Evolutionary conservation across 2,888 invertebrate genomes (phyloP).

Genomic region (Alviniconcha strummeri): DNA sequence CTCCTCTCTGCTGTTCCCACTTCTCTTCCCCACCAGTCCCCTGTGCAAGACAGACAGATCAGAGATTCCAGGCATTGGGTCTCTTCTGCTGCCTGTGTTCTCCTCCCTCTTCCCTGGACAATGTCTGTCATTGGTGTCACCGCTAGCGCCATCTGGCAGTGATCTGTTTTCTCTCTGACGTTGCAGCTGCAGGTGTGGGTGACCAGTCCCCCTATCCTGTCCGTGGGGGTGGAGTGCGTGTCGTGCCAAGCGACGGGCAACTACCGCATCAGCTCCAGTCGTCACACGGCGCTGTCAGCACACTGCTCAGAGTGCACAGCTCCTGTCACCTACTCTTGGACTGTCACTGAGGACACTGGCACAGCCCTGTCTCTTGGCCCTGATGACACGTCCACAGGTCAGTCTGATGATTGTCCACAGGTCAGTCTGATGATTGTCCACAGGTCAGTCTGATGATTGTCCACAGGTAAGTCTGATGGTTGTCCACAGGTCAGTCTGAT

Average conservation of each 20-base stretch:
- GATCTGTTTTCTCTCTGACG: no score
- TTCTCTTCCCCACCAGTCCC: no score
- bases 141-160: no score
- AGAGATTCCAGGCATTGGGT: no score
- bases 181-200: constrained; percentile 42
- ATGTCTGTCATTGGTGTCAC: no score
- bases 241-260: constrained; percentile 50
- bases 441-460: neutral
- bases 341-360: constrained; percentile 34
- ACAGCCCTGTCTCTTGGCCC: constrained; percentile 29
- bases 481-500: neutral
- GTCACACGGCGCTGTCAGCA: constrained; percentile 48
- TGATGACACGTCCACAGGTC: constrained; percentile 39
- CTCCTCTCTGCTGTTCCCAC: neutral
- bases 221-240: constrained; percentile 47
- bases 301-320: constrained; percentile 51
- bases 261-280: constrained; percentile 45
- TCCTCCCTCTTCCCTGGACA: no score
- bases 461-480: constrained; percentile 24
- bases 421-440: no score
- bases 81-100: no score
- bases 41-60: no score
- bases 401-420: neutral
- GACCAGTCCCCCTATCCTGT: constrained; percentile 38
- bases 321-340: constrained; percentile 48